These are phyloP conservation scores for Zoanthus sociatus DNA, from an alignment of 92 coral and sea anemone genomes.

Conservation along the genomic window DNA sequence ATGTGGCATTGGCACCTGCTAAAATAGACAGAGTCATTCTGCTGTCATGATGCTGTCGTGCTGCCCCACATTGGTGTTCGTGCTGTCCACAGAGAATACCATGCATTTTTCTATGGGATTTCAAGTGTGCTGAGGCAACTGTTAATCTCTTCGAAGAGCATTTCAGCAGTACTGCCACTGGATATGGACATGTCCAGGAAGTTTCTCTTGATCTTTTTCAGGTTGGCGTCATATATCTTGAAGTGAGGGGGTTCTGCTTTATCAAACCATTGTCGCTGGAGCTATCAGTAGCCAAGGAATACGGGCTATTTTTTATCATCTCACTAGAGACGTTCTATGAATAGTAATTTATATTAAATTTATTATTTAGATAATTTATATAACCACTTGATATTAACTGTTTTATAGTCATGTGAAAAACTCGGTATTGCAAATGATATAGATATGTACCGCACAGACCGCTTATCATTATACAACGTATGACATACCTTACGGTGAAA, in stretches of 20 bases:
- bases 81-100: constrained; percentile 66
- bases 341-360: neutral
- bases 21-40: constrained; percentile 70
- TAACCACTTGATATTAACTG: neutral
- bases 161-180: constrained; percentile 61
- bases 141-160: constrained; percentile 33
- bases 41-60: constrained; percentile 61
- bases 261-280: constrained; percentile 45
- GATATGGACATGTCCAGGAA: constrained; percentile 54
- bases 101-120: constrained; percentile 77
- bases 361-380: neutral
- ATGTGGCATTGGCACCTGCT: constrained; percentile 63
- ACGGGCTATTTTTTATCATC: constrained; percentile 45
- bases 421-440: too few relatives aligned
- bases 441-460: too few relatives aligned
- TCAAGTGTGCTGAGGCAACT: constrained; percentile 38
- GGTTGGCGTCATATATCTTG: constrained; percentile 49
- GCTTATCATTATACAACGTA: too few relatives aligned
- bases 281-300: constrained; percentile 50
- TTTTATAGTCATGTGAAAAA: neutral
- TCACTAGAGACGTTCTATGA: constrained; percentile 22
- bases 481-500: too few relatives aligned
- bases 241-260: constrained; percentile 64
- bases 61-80: constrained; percentile 66
- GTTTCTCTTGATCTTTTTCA: constrained; percentile 24